Base-by-base conservation (phyloP, 2,113 vertebrate species). In the Donacobius atricapilla region DNA sequence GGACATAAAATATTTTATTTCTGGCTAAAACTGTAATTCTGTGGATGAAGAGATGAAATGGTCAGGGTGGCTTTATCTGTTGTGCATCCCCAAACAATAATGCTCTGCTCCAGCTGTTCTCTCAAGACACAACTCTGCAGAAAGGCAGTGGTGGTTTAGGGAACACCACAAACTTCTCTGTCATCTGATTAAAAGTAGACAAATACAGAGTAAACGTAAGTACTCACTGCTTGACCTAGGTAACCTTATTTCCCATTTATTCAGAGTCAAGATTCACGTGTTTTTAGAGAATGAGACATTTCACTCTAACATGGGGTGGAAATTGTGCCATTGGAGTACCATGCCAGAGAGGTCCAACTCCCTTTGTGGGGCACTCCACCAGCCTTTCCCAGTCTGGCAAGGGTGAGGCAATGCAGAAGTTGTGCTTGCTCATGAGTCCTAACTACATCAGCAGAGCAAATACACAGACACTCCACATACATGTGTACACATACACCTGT, bases 331-430 rank as follows among this genome's bases (percentile, higher is more conserved):
- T 11, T 3, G 0, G 25, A 73, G 39, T 7, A 47, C 35, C 65
- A 66, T 0, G 3, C 18, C 47, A 21, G 27, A 85, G 82, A 3
- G 4, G 42, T 35, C 15, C 33, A 27, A 23, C 21, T 47, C 64
- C n/a, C 5, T 45, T 6, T 40, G 56, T 0, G 0, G 6, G 50
- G 23, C 65, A 16, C 10, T 25, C 23, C 1, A 9, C 48, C 81
- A 87, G 24, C 40, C 35, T 18, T n/a, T 86, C 47, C 47, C 39
- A 15, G 0, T 35, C 48, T 3, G 0, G 0, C 13, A 47, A 30
- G 44, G 53, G 35, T 54, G 71, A 39, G 63, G 39, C 39, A 58
- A 40, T 56, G 48, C 14, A 64, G 57, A 10, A 47, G 20, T 30
- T 89, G n/a, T 1, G 1, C 81, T 87, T 25, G 21, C 76, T 69